Conservation (phyloP, 2,888 invertebrate genomes). For the Leptogaster cylindrica region DNA sequence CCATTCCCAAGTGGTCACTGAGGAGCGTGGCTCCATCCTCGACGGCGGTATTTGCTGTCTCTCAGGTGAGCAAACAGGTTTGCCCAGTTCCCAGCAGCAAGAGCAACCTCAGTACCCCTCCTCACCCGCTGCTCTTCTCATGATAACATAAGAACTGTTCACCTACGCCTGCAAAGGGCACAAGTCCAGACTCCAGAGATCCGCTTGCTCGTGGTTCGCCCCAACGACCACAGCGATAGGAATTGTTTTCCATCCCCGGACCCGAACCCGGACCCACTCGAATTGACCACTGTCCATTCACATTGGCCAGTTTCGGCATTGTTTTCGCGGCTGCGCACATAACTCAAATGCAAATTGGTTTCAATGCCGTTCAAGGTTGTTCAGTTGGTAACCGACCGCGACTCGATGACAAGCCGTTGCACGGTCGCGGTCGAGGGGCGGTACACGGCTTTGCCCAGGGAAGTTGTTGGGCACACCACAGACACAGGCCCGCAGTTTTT, state of each 20-base stretch:
- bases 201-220: neutral
- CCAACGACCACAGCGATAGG: neutral
- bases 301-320: neutral
- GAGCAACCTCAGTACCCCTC: neutral
- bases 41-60: neutral
- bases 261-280: neutral
- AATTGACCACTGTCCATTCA: neutral
- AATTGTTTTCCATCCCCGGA: conserved; percentile 4
- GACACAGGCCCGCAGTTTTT: no score
- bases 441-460: neutral
- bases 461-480: neutral
- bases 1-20: neutral
- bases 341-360: conserved; percentile 46
- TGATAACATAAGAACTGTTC: no score
- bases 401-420: conserved; percentile 17
- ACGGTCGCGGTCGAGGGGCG: neutral
- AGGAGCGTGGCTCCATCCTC: neutral
- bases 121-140: neutral
- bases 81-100: neutral
- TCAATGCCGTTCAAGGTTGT: conserved; percentile 48
- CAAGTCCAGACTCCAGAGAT: neutral
- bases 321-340: conserved; percentile 35
- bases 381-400: conserved; percentile 17
- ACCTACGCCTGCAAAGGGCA: neutral
- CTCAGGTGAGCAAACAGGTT: conserved; percentile 15